These are phyloP conservation scores for Lepisosteus osseus DNA, from an alignment of 2,113 vertebrate species.

Conservation along the genomic window DNA sequence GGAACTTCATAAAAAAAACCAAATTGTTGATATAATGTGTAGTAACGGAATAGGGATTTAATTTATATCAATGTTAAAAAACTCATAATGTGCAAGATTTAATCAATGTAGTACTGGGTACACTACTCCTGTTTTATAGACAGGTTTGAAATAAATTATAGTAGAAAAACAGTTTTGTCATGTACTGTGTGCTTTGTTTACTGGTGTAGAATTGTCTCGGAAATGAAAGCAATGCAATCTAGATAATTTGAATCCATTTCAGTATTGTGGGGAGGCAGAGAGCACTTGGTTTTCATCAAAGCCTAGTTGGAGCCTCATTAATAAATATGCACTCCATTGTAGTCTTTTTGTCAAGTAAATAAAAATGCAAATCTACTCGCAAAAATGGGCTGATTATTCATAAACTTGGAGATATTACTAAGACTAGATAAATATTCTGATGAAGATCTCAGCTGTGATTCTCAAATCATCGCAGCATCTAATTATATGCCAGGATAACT, in stretches of 20 bases:
- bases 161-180: no score
- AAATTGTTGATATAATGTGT: no score
- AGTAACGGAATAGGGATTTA: no score
- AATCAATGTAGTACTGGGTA: no score
- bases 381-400: neutral
- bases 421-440: neutral
- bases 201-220: no score
- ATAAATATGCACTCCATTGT: constrained; percentile 12
- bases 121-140: no score
- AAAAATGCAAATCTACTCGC: neutral
- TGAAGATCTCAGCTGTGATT: neutral
- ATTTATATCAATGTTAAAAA: no score
- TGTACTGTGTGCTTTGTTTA: no score
- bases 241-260: neutral
- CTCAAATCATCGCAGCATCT: neutral
- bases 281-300: neutral
- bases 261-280: neutral
- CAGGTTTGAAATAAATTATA: no score
- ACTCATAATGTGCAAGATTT: no score
- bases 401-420: neutral
- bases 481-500: neutral
- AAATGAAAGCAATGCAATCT: neutral
- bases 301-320: neutral
- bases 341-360: neutral
- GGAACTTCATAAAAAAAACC: no score